phyloP scores from a whole-genome alignment of 2,113 vertebrate genomes.

The Chaetura pelagica region DNA sequence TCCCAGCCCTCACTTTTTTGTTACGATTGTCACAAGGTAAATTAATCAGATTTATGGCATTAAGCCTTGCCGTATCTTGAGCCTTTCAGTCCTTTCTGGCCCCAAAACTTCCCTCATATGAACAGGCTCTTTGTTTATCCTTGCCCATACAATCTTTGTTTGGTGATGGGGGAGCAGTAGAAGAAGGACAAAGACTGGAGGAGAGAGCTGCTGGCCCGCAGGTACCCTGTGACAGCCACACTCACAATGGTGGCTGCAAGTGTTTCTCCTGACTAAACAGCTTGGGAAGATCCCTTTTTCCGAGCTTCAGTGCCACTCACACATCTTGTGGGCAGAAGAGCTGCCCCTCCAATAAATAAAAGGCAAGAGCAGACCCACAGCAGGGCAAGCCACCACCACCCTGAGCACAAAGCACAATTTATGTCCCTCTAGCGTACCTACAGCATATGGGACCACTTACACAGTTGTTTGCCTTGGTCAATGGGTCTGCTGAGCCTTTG shows the following conservation, averaged over 20 bases:
- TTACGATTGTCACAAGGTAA: conserved; percentile 81
- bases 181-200: not conserved
- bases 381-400: not conserved
- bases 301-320: not conserved
- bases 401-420: not conserved
- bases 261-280: not conserved
- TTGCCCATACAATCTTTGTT: conserved; percentile 16
- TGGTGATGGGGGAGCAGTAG: not conserved
- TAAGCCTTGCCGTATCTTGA: conserved; percentile 73
- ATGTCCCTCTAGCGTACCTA: not conserved
- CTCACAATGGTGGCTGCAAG: not conserved
- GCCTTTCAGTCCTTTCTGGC: conserved; percentile 66
- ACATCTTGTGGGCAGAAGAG: not conserved
- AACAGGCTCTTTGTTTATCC: conserved; percentile 64
- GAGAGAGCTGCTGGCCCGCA: not conserved
- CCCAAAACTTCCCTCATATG: conserved; percentile 25
- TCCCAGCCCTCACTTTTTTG: conserved; percentile 84
- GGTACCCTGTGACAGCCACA: rapidly evolving
- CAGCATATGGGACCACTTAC: conserved; percentile 64
- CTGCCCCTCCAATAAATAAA: not conserved
- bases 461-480: conserved; percentile 54
- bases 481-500: not conserved
- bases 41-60: conserved; percentile 83
- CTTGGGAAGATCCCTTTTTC: not conserved
- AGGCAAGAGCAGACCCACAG: not conserved